These are phyloP conservation scores for Anneissia japonica DNA, from an alignment of 35 echinoderm and acorn worm genomes.

Conservation along the genomic window DNA sequence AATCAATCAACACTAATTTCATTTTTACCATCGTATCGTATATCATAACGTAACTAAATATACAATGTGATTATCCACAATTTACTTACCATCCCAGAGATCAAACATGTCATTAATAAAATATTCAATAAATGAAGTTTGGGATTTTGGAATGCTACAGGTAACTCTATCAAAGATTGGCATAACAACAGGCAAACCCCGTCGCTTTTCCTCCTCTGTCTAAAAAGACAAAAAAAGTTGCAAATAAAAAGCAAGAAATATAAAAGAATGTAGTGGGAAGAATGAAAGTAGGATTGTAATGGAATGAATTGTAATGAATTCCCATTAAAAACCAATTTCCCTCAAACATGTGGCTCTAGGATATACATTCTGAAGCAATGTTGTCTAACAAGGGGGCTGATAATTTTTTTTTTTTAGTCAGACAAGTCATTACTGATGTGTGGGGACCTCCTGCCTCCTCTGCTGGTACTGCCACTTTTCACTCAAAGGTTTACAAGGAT, in stretches of 20 bases:
- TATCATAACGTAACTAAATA: too few relatives aligned
- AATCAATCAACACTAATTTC: neutral
- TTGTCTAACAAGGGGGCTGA: too few relatives aligned
- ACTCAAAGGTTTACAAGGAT: too few relatives aligned
- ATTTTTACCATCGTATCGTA: too few relatives aligned
- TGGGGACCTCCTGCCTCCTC: too few relatives aligned
- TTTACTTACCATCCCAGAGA: conserved; percentile 89
- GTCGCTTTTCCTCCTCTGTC: conserved; percentile 94
- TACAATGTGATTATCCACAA: too few relatives aligned
- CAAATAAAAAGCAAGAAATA: neutral
- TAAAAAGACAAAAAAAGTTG: conserved; percentile 15
- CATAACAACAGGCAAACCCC: conserved; percentile 91
- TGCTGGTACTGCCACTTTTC: too few relatives aligned
- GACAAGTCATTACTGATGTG: too few relatives aligned
- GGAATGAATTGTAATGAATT: neutral
- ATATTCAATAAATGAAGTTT: conserved; percentile 94
- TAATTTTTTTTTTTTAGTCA: too few relatives aligned
- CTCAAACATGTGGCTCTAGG: too few relatives aligned
- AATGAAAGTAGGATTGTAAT: neutral
- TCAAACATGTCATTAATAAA: conserved; percentile 99
- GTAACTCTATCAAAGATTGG: conserved; percentile 80
- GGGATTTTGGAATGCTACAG: conserved; percentile 88
- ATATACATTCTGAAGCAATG: too few relatives aligned
- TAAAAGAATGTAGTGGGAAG: neutral
- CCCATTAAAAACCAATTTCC: neutral